Evolutionary conservation across 2,888 invertebrate genomes (phyloP), one percentile per base, ranked within the genome.

Genomic region (Lymantria monacha): DNA sequence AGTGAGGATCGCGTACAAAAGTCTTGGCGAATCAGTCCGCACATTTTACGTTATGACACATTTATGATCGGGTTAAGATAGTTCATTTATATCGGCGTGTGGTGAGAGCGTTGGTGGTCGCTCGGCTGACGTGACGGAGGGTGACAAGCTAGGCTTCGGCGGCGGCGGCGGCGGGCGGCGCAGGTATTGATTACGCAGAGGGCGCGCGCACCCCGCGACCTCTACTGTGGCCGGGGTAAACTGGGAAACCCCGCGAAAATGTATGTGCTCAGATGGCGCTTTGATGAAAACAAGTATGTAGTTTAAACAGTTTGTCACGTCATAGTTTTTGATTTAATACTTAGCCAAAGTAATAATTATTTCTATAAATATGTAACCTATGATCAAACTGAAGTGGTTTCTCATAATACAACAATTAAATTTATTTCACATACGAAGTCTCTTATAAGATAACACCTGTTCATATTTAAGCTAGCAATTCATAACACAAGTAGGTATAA

Each of bases 131-230:
- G 80, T 84, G 84, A 74, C 80, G 67, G 76, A 79, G 83, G 84
- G 83, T 85, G 84, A 82, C 84, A 83, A 74, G 70, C 73, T 65
- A 74, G 74, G 68, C 69, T 69, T 66, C 68, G 61, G 66, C 61
- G 68, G 56, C 66, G 66, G 67, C 67, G 70, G 68, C 65, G 67
- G 59, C 57, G 64, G 70, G 85, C 85, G 70, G 85, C 85, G 83
- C 83, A 81, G 76, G 79, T 88, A 91, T 90, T 79, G 90, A 91
- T 91, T 85, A 79, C 75, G 74, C 63, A 59, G 72, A 65, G 72
- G 70, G 69, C 71, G 74, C 70, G 72, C 75, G 66, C 71, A 66
- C 55, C 66, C 67, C 64, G 61, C 74, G 74, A 76, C 87, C 88
- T 84, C 87, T 83, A 70, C 69, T 70, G 72, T 64, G 69, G 57